These are phyloP conservation scores for Strigamia transsilvanica DNA, from an alignment of 2,888 invertebrate genomes.

Conservation along the genomic window DNA sequence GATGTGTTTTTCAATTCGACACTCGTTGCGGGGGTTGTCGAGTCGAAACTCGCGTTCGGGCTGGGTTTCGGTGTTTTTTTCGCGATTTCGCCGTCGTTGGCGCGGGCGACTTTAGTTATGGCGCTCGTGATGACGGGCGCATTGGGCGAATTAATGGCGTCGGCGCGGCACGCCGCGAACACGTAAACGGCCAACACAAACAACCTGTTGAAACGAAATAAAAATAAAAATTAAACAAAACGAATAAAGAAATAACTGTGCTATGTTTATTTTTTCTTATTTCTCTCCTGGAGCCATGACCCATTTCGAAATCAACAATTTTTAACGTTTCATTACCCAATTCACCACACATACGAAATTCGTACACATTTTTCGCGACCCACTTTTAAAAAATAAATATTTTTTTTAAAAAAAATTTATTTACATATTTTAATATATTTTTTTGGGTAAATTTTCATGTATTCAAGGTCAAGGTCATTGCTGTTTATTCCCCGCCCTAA, in stretches of 20 bases:
- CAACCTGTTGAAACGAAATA: background rate
- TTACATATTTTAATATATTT: background rate
- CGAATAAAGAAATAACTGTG: background rate
- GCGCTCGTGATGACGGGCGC: constrained; percentile 50
- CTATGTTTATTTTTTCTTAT: background rate
- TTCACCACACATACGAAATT: background rate
- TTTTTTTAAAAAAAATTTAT: background rate
- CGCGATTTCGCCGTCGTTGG: constrained; percentile 36
- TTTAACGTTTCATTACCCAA: constrained; percentile 9
- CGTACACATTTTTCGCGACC: background rate
- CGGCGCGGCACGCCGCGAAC: background rate
- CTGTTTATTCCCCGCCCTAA: constrained; percentile 35
- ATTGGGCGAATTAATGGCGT: background rate
- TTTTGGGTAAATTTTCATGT: background rate
- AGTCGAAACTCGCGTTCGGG: background rate
- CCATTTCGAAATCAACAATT: constrained; percentile 24
- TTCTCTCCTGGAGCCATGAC: constrained; percentile 17
- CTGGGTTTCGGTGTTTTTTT: background rate
- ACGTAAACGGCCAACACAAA: background rate
- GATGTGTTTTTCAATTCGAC: background rate
- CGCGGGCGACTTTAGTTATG: constrained; percentile 54
- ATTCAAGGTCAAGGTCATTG: constrained; percentile 38
- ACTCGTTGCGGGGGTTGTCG: background rate
- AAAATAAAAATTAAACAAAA: background rate
- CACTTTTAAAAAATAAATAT: background rate